phyloP scores from a whole-genome alignment of 1,140 invertebrate genomes.

The Heliconius hermathena region DNA sequence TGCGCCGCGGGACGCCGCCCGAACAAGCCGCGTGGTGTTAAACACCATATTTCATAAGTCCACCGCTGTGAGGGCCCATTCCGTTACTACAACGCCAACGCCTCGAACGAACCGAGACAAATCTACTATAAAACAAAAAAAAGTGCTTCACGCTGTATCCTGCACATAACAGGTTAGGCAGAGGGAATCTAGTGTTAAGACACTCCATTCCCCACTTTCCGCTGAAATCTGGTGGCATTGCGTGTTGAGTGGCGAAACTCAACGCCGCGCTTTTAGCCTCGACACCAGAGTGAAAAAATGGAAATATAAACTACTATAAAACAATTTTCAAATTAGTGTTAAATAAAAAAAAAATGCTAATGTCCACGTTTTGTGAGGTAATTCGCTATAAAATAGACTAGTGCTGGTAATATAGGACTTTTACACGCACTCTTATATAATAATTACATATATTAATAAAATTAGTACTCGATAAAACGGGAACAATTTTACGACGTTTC shows the following conservation, averaged over 20 bases:
- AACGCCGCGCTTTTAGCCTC: too few relatives aligned
- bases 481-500: constrained; percentile 1
- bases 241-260: too few relatives aligned
- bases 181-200: too few relatives aligned
- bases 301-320: background rate
- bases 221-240: too few relatives aligned
- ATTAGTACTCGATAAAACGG: constrained; percentile 20
- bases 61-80: constrained; percentile 64
- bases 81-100: constrained; percentile 55
- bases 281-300: too few relatives aligned
- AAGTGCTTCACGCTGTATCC: too few relatives aligned
- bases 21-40: constrained; percentile 74
- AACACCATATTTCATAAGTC: constrained; percentile 75
- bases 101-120: constrained; percentile 43
- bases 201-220: background rate
- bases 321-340: constrained; percentile 5
- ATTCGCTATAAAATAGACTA: constrained; percentile 7
- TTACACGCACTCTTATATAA: background rate
- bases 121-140: background rate
- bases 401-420: background rate
- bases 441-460: constrained; percentile 10
- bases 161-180: too few relatives aligned
- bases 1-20: constrained; percentile 53
- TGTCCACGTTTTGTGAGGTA: background rate
- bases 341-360: background rate